These are phyloP conservation scores for Drosophila yakuba DNA, from an alignment of 1,140 invertebrate species.

Conservation along the genomic window DNA sequence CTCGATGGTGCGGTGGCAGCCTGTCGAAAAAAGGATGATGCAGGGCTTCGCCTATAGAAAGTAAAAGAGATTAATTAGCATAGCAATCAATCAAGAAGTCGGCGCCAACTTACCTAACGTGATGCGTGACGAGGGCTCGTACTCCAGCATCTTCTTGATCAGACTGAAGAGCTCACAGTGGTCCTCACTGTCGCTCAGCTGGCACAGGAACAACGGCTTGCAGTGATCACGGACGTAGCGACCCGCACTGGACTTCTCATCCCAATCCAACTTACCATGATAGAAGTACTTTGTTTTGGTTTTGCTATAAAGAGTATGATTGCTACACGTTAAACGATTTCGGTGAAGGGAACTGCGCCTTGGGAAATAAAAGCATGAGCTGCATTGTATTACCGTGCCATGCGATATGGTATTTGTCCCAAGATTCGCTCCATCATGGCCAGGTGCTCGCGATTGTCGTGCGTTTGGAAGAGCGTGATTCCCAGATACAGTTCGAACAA, in stretches of 20 bases:
- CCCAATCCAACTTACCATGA: slow-evolving; percentile 97
- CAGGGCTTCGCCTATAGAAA: slow-evolving; percentile 89
- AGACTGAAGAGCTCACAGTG: slow-evolving; percentile 97
- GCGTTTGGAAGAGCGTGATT: slow-evolving; percentile 99
- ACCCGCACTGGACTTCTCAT: slow-evolving; percentile 97
- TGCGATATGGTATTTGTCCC: slow-evolving; percentile 96
- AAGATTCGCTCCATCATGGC: slow-evolving; percentile 98
- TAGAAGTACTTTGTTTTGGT: slow-evolving; percentile 99
- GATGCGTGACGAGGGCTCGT: slow-evolving; percentile 96
- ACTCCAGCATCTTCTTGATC: slow-evolving; percentile 97
- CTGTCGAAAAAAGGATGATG: slow-evolving; percentile 97
- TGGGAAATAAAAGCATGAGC: slow-evolving; percentile 75
- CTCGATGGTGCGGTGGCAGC: slow-evolving; percentile 90
- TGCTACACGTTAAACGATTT: slow-evolving; percentile 84
- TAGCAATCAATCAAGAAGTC: background rate
- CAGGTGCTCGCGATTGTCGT: slow-evolving; percentile 99
- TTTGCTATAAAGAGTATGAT: slow-evolving; percentile 88
- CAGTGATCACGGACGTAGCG: slow-evolving; percentile 99
- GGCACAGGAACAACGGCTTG: slow-evolving; percentile 98
- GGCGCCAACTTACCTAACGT: slow-evolving; percentile 87
- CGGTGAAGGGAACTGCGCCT: slow-evolving; percentile 75
- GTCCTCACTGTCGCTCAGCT: slow-evolving; percentile 94
- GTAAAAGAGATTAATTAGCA: background rate
- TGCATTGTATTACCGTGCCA: slow-evolving; percentile 85
- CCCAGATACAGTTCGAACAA: slow-evolving; percentile 99